Evolutionary conservation across 2,797 vertebrate species (phyloP), one percentile per base, ranked within the genome.

Genomic region (Hemibagrus guttatus): DNA sequence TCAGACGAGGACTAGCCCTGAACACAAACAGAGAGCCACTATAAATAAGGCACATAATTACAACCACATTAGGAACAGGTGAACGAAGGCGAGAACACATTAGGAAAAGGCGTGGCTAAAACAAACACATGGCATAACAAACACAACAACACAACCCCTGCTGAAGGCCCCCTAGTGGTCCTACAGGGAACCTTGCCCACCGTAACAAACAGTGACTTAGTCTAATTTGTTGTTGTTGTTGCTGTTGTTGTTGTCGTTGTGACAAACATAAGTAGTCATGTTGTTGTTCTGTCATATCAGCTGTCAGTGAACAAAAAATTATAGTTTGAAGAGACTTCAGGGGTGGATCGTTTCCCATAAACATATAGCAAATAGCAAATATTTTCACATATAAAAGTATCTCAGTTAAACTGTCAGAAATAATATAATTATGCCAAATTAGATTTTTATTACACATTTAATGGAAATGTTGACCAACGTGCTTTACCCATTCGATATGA

Each of bases 361-460:
- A 78, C 28, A 58, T 35, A 78, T 59, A 58, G n/a, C n/a, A n/a
- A n/a, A n/a, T 79, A 59, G 19, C 76, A 79, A 79, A 23, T 58
- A 76, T 56, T 78, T 58, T 35, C 75, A 12, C 31, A 35, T 9
- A 75, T 54, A 49, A 75, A 56, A 28, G 2, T 56, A 7, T 58
- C 19, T 31, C 8, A 21, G n/a, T 54, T 56, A 56, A 76, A 79
- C 76, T 79, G 76, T 35, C 54, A 31, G 31, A 78, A 78, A 79
- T 58, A 35, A 21, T 31, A 58, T 13, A 21, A 21, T 58, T n/a
- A n/a, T n/a, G 49, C 52, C 49, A 76, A 12, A 54, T 76, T 28
- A 3, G 14, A 52, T 52, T 56, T 56, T 46, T 46, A 72, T 72
- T 72, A 21, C 39, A 72, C 3, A n/a, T 42, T 26, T n/a, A 74